Evolutionary conservation across 2,797 vertebrate species (phyloP).

Genomic region (Notolepis coatsorum): DNA sequence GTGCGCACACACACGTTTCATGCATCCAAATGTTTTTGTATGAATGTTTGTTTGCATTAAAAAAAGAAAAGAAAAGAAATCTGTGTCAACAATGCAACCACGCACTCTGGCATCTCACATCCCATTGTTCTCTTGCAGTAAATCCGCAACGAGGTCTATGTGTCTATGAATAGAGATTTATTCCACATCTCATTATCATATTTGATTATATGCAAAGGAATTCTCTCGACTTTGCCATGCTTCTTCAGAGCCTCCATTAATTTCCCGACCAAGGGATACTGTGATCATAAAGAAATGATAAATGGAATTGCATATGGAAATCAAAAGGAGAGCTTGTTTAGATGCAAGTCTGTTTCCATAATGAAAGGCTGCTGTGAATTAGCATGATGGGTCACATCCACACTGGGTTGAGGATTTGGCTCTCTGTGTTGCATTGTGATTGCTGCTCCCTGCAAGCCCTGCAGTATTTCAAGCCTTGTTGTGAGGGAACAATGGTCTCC

Average conservation of each 20-base stretch:
- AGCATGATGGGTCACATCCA: constrained; percentile 67
- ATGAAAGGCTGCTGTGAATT: constrained; percentile 61
- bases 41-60: constrained; percentile 19
- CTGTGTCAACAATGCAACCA: constrained; percentile 26
- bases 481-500: constrained; percentile 40
- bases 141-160: constrained; percentile 40
- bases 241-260: constrained; percentile 67
- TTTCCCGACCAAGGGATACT: constrained; percentile 56
- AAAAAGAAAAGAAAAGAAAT: constrained; percentile 32
- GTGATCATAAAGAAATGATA: constrained; percentile 74
- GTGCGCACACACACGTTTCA: too few species aligned
- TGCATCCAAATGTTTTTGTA: constrained; percentile 32
- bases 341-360: constrained; percentile 37
- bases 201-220: constrained; percentile 77
- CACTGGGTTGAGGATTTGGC: constrained; percentile 48
- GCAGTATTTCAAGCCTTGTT: constrained; percentile 50
- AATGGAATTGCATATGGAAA: constrained; percentile 66
- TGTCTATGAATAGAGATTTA: constrained; percentile 44
- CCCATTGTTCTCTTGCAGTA: constrained; percentile 60
- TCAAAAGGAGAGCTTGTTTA: constrained; percentile 57
- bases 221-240: constrained; percentile 66
- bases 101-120: constrained; percentile 37
- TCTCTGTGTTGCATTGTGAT: constrained; percentile 54
- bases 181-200: constrained; percentile 63
- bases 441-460: constrained; percentile 71